Evolutionary conservation across 2,888 invertebrate species (phyloP).

Genomic region (Tipula confusa): DNA sequence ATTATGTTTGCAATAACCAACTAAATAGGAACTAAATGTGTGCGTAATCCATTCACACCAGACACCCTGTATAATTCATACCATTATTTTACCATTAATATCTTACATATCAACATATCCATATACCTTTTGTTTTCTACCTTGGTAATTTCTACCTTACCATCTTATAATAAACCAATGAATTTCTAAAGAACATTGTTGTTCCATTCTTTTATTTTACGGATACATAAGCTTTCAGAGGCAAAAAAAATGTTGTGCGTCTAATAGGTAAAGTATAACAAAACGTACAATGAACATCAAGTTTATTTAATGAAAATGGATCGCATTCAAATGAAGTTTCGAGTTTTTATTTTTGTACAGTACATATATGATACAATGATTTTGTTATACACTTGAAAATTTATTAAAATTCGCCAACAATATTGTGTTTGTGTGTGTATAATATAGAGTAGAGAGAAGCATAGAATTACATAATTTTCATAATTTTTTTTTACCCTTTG

Average conservation of each 20-base stretch:
- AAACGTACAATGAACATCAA: conserved; percentile 20
- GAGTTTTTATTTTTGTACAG: not conserved
- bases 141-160: not conserved
- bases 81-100: not conserved
- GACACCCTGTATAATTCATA: too few species aligned
- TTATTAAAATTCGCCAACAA: not conserved
- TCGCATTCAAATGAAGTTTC: conserved; percentile 3
- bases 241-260: not conserved
- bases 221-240: not conserved
- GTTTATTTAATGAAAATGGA: conserved; percentile 12
- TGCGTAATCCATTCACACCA: too few species aligned
- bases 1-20: too few species aligned
- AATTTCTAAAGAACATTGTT: not conserved
- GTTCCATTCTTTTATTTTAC: not conserved
- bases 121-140: not conserved
- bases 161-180: not conserved
- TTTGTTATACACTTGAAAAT: not conserved
- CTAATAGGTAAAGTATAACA: conserved; percentile 9
- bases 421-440: not conserved
- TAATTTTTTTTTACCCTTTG: not conserved
- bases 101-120: not conserved
- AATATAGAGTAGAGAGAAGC: not conserved
- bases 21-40: too few species aligned
- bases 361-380: too few species aligned
- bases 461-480: not conserved